Evolutionary conservation across 2,113 vertebrate genomes (phyloP).

Genomic region (Turdus rufiventris): DNA sequence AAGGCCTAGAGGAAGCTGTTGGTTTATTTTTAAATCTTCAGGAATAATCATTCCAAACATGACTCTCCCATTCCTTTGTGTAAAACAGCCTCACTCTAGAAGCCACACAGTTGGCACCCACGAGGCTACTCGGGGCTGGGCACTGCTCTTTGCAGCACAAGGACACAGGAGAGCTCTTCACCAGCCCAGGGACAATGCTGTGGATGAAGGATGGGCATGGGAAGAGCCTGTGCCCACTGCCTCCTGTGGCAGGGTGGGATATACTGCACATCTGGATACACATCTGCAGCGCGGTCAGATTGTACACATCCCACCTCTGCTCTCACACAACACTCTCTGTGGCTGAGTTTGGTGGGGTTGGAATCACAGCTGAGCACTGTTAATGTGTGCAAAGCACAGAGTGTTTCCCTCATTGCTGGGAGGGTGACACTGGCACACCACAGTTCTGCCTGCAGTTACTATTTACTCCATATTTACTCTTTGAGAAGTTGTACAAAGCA

Average conservation of each 20-base stretch:
- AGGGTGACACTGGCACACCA: neutral
- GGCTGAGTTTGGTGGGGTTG: fast-evolving
- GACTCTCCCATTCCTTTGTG: neutral
- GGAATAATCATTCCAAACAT: neutral
- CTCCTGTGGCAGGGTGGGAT: neutral
- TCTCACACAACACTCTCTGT: fast-evolving
- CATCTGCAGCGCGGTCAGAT: fast-evolving
- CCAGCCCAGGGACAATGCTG: fast-evolving
- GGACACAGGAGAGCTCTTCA: neutral
- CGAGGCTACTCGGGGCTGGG: fast-evolving
- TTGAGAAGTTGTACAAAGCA: neutral
- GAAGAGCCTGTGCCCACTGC: neutral
- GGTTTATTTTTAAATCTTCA: neutral
- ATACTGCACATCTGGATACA: fast-evolving
- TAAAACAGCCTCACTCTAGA: neutral
- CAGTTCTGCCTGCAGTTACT: neutral
- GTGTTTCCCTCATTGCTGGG: neutral
- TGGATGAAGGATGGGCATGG: neutral
- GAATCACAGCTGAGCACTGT: neutral
- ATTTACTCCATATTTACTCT: neutral
- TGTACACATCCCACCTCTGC: fast-evolving
- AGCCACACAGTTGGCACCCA: neutral
- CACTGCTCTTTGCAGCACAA: neutral
- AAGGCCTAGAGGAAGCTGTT: neutral
- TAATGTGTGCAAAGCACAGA: neutral